These are phyloP conservation scores for Trichopria drosophilae DNA, from an alignment of 2,888 invertebrate species.

Conservation along the genomic window DNA sequence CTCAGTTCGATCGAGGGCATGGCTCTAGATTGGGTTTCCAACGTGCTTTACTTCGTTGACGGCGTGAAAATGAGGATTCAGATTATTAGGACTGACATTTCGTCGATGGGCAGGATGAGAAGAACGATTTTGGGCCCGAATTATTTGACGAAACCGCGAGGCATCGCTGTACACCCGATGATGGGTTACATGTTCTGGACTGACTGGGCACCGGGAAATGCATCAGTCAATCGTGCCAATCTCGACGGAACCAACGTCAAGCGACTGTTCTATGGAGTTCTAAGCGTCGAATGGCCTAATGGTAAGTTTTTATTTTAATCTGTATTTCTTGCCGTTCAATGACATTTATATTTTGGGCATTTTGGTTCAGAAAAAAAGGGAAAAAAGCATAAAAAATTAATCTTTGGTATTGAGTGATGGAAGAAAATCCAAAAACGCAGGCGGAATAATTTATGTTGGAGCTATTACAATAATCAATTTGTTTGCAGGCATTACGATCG, in stretches of 20 bases:
- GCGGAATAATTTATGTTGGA: no score
- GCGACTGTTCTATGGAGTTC: constrained; percentile 63
- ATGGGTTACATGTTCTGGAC: constrained; percentile 85
- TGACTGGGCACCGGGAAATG: constrained; percentile 80
- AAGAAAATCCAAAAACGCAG: not conserved
- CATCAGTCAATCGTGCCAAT: constrained; percentile 77
- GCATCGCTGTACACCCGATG: constrained; percentile 82
- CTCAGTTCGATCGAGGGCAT: constrained; percentile 84
- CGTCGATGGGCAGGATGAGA: constrained; percentile 71
- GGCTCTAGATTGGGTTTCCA: constrained; percentile 87
- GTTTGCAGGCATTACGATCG: constrained; percentile 69
- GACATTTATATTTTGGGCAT: no score
- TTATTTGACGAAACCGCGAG: constrained; percentile 72
- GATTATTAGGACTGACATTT: constrained; percentile 71
- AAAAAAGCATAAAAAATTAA: no score
- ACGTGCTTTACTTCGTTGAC: constrained; percentile 85
- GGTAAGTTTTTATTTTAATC: constrained; percentile 56
- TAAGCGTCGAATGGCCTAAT: constrained; percentile 83
- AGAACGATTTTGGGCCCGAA: constrained; percentile 72
- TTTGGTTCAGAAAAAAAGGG: not conserved
- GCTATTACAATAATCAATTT: no score
- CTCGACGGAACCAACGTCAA: constrained; percentile 75
- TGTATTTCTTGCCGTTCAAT: no score
- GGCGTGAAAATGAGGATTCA: constrained; percentile 78
- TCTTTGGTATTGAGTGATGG: no score